These are phyloP conservation scores for Lordiphosa andalusiaca DNA, from an alignment of 2,888 invertebrate species.

Conservation along the genomic window DNA sequence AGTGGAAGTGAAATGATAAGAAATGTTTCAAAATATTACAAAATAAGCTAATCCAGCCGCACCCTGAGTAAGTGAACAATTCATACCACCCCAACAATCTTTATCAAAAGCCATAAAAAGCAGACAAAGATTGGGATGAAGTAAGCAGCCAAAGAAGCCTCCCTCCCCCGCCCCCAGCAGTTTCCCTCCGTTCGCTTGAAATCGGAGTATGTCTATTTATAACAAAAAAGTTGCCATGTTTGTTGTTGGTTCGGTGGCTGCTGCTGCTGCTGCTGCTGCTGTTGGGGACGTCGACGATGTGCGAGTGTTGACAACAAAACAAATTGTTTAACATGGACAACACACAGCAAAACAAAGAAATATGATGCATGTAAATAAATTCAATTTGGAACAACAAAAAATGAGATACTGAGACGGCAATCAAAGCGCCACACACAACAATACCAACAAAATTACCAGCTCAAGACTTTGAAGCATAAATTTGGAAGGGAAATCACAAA, in stretches of 20 bases:
- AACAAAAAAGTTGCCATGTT: conserved; percentile 40
- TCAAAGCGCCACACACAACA: conserved; percentile 32
- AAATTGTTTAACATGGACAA: conserved; percentile 71
- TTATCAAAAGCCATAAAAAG: neutral
- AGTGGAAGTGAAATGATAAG: neutral
- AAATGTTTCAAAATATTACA: neutral
- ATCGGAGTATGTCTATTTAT: conserved; percentile 29
- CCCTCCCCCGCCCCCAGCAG: neutral
- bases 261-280: conserved; percentile 29
- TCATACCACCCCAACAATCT: conserved; percentile 79
- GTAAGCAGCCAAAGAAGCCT: conserved; percentile 11
- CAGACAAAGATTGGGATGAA: conserved; percentile 15
- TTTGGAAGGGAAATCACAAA: too few species aligned
- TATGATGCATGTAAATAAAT: conserved; percentile 74
- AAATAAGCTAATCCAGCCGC: conserved; percentile 77
- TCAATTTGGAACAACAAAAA: conserved; percentile 47
- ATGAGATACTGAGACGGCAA: conserved; percentile 31
- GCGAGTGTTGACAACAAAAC: conserved; percentile 70
- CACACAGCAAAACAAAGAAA: conserved; percentile 54
- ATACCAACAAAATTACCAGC: too few species aligned
- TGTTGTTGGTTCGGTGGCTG: conserved; percentile 25
- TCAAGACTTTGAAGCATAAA: too few species aligned
- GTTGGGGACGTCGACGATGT: conserved; percentile 24
- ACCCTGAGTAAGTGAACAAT: conserved; percentile 81
- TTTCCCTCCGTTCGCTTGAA: neutral